A percentile compares a stretch with the other conserved stretches of the same genome.
Evolutionary conservation across 1,140 invertebrate species (phyloP).

Genomic region (Drosophila sulfurigaster): DNA sequence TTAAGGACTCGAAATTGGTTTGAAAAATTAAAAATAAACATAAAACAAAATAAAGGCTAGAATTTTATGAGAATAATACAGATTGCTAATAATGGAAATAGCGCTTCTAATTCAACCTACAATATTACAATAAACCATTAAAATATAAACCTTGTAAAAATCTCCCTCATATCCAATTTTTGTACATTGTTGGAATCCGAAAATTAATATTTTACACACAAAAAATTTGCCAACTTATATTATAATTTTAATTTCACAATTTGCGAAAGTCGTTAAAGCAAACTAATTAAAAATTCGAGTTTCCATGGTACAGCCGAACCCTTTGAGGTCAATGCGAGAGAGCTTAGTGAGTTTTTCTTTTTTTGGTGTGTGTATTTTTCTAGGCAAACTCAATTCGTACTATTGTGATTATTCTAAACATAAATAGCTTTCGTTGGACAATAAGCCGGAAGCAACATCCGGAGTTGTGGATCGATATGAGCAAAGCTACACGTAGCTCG

Average conservation of each 20-base stretch:
- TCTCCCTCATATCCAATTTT: too few relatives aligned
- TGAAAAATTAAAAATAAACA: too few relatives aligned
- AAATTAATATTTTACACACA: too few relatives aligned
- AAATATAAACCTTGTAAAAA: too few relatives aligned
- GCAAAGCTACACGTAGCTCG: constrained; percentile 66
- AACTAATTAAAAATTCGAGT: neutral
- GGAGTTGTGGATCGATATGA: constrained; percentile 82
- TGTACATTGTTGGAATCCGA: too few relatives aligned
- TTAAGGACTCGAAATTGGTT: too few relatives aligned
- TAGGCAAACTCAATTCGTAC: constrained; percentile 21
- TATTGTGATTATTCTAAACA: constrained; percentile 56
- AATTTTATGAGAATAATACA: too few relatives aligned
- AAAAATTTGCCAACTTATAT: neutral
- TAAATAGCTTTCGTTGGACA: constrained; percentile 70
- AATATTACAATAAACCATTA: too few relatives aligned
- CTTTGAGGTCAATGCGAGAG: constrained; percentile 72
- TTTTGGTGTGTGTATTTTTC: neutral
- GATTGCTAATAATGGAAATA: too few relatives aligned
- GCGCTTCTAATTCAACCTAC: too few relatives aligned
- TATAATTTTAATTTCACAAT: constrained; percentile 18
- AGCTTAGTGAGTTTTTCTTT: constrained; percentile 39
- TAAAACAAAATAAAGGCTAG: neutral
- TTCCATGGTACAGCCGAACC: constrained; percentile 19
- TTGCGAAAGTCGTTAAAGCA: constrained; percentile 12
- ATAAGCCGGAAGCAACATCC: constrained; percentile 83